Evolutionary conservation across 2,113 vertebrate species (phyloP), one percentile per base, ranked within the genome.

Genomic region (Mola mola): DNA sequence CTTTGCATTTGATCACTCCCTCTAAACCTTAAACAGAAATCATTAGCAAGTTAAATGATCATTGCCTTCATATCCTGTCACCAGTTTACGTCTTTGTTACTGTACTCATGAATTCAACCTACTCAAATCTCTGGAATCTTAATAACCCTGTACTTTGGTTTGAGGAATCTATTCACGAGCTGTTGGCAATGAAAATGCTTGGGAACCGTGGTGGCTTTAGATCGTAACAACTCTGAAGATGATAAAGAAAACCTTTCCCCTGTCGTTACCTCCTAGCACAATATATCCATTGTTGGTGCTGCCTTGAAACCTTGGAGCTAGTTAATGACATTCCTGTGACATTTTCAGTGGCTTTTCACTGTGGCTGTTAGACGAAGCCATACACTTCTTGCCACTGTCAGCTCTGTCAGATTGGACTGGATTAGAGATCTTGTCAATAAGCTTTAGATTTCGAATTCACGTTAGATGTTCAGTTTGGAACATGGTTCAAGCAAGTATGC

Each of bases 271-370:
- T 44, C 41, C 8, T 38, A 51, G 31, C 42, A 87, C 82, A 89
- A 65, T 78, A 67, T 52, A 2, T 20, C 52, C 73, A 80, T 89
- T 89, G 88, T 91, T 24, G 44, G 41, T 1, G 41, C 20, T 28
- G 49, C 70, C 50, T 84, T 82, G 21, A 83, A 73, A 72, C 52
- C 53, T 2, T 0, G 5, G 47, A 25, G 61, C 60, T 67, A 63
- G 58, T 74, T 78, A 73, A 62, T 79, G 85, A 61, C 82, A 84
- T 88, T 85, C 79, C 76, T 75, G 8, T 53, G 66, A 83, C 75
- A 84, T 64, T 28, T 80, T 66, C 46, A 84, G 78, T 69, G 49
- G 61, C 57, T 61, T 49, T 73, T 77, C 52, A 36, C 46, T 48
- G 67, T 8, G 43, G 55, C 55, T 56, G 49, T 0, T 15, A 79